Base-by-base conservation (phyloP, 2,797 vertebrate genomes). In the Acanthurus leucopareius region DNA sequence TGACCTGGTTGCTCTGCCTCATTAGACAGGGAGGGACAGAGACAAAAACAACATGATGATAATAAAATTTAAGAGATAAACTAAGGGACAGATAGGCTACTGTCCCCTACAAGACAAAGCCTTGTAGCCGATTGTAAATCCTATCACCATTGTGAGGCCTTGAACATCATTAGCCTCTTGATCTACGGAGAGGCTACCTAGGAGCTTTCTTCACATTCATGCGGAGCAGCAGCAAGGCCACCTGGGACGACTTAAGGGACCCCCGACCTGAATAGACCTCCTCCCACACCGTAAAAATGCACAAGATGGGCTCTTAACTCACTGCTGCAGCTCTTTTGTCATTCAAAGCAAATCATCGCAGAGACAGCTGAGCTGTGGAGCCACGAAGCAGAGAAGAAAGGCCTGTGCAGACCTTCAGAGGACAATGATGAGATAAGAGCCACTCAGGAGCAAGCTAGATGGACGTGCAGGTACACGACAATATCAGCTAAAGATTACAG, bases 311-410 rank as follows among this genome's bases (percentile, higher is more conserved):
- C 82, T 85, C 91, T 88, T 83, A 86, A 90, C 75, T 83, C 84
- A 75, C 75, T 78, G 79, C 80, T 73, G 66, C 40, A 16, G 69
- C 86, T 86, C 91, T 86, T 92, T 96, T 96, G 93, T 94, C 90
- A 94, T 94, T 93, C 85, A 86, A 82, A 91, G 66, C 58, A 86
- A 93, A 88, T 78, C 67, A 91, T 64, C 48, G 35, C 54, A 66
- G 75, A 69, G 44, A 79, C 85, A 89, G 79, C 79, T 72, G 83
- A 91, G 83, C 54, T 58, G 19, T 19, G 73, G 72, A 70, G 80
- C 56, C 73, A 61, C 32, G 16, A 64, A 67, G 32, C 56, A 63
- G 51, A 69, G 67, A 25, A 5, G 49, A 6, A 63, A 13, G 20
- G 19, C 44, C 58, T 38, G 58, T 42, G 52, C 58, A 77, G 69